These are phyloP conservation scores for Drosophila murphyi DNA, from an alignment of 1,140 invertebrate genomes.

Conservation along the genomic window DNA sequence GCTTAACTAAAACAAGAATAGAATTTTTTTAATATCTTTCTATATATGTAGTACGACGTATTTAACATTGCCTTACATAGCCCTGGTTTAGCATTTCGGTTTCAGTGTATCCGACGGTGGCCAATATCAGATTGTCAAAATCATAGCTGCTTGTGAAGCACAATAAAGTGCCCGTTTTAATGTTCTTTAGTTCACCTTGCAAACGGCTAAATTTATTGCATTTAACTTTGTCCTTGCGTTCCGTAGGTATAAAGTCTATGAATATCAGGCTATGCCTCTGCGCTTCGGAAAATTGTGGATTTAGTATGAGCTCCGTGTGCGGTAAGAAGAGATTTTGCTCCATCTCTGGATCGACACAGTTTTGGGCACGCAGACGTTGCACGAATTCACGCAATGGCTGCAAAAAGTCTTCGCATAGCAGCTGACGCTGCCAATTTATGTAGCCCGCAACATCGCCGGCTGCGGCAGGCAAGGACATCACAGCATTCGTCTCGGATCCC, in stretches of 20 bases:
- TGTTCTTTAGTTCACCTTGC: slow-evolving; percentile 44
- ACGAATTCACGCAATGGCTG: slow-evolving; percentile 85
- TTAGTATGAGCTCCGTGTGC: slow-evolving; percentile 57
- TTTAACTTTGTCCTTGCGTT: background rate
- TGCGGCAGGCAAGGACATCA: background rate
- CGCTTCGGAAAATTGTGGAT: slow-evolving; percentile 53
- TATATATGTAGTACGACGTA: background rate
- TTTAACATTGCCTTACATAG: slow-evolving; percentile 82
- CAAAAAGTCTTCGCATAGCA: slow-evolving; percentile 91
- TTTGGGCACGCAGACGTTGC: slow-evolving; percentile 54
- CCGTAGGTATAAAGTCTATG: slow-evolving; percentile 34
- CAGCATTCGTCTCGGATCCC: background rate
- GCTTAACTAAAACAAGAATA: slow-evolving; percentile 78
- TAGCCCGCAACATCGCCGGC: slow-evolving; percentile 86
- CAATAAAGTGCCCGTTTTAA: slow-evolving; percentile 90
- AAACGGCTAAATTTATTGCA: slow-evolving; percentile 28
- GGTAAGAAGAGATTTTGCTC: slow-evolving; percentile 75
- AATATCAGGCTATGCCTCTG: slow-evolving; percentile 60
- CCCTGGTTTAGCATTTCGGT: slow-evolving; percentile 84
- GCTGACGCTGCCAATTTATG: slow-evolving; percentile 90
- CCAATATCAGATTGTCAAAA: slow-evolving; percentile 89
- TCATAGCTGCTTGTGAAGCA: slow-evolving; percentile 88
- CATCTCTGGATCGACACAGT: slow-evolving; percentile 62
- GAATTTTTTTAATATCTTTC: background rate
- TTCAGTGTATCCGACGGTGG: slow-evolving; percentile 87